These are phyloP conservation scores for Tricholauxania praeusta DNA, from an alignment of 2,888 invertebrate species.

Conservation along the genomic window DNA sequence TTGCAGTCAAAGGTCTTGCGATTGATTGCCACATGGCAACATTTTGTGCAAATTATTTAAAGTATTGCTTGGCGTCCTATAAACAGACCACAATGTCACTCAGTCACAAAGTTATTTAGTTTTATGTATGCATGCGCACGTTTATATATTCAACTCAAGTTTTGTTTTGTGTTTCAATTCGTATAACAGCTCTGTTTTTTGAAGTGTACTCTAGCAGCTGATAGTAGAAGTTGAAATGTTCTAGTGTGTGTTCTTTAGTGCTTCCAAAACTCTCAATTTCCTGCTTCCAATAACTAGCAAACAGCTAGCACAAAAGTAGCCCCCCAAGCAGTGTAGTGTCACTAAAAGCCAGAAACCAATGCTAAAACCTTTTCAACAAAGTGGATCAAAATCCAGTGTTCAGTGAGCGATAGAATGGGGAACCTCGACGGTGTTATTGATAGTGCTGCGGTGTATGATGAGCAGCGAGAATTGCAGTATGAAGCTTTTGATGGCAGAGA, in stretches of 20 bases:
- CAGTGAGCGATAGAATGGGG: conserved; percentile 51
- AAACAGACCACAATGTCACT: too few relatives aligned
- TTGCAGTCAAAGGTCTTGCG: too few relatives aligned
- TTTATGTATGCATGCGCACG: too few relatives aligned
- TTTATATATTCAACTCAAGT: too few relatives aligned
- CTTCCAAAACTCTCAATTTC: background rate
- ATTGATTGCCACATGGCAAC: too few relatives aligned
- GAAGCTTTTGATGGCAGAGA: conserved; percentile 8
- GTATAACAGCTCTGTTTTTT: too few relatives aligned
- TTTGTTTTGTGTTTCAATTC: too few relatives aligned
- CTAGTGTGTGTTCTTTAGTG: too few relatives aligned
- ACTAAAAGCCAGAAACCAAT: background rate
- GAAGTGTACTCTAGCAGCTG: background rate
- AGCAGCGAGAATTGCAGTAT: conserved; percentile 37
- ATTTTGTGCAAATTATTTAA: too few relatives aligned
- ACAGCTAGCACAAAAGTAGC: background rate
- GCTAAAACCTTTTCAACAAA: background rate
- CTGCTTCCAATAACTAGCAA: conserved; percentile 12
- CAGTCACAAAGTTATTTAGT: too few relatives aligned
- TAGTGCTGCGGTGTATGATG: conserved; percentile 25
- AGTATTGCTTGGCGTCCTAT: too few relatives aligned
- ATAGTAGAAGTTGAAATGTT: background rate
- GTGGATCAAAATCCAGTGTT: conserved; percentile 40
- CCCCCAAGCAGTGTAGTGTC: conserved; percentile 5
- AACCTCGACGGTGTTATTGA: conserved; percentile 50